Percentiles rank a stretch among this genome's conserved stretches.
Conservation (phyloP, 2,888 invertebrate species). For the Habroteleia sp. region DNA sequence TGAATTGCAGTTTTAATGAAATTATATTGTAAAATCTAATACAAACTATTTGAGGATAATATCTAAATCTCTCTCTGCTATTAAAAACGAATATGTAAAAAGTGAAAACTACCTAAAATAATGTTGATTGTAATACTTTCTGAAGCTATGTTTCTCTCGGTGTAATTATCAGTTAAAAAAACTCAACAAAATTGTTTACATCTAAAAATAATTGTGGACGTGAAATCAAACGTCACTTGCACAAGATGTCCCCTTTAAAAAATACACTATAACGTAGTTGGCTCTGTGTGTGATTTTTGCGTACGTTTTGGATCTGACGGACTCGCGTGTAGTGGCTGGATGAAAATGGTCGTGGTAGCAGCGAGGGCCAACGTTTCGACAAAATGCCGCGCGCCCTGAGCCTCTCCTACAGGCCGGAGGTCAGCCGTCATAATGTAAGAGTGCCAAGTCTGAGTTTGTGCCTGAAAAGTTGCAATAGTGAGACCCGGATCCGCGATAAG, state of each 20-base stretch:
- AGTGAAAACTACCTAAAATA: too few species aligned
- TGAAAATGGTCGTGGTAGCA: constrained; percentile 84
- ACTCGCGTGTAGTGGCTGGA: constrained; percentile 85
- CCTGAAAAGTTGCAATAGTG: constrained; percentile 67
- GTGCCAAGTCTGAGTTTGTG: constrained; percentile 67
- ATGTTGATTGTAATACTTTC: too few species aligned
- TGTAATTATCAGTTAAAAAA: too few species aligned
- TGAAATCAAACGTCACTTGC: background rate
- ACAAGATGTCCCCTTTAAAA: background rate
- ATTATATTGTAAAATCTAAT: too few species aligned
- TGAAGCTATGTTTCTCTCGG: too few species aligned
- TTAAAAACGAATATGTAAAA: too few species aligned
- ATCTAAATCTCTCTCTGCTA: too few species aligned
- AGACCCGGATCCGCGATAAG: constrained; percentile 50
- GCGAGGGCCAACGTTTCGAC: constrained; percentile 51
- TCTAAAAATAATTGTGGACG: too few species aligned
- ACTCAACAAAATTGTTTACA: too few species aligned
- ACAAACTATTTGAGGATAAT: too few species aligned
- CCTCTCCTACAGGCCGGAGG: constrained; percentile 72
- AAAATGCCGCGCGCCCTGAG: constrained; percentile 58
- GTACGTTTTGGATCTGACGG: constrained; percentile 58
- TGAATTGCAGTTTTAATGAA: too few species aligned
- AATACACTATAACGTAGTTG: constrained; percentile 48
- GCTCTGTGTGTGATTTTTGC: constrained; percentile 68
- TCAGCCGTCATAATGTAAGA: constrained; percentile 70